A percentile compares a stretch with the other conserved stretches of the same genome.
phyloP scores from a whole-genome alignment of 2,797 vertebrate genomes.

The Adrianichthys oophorus region DNA sequence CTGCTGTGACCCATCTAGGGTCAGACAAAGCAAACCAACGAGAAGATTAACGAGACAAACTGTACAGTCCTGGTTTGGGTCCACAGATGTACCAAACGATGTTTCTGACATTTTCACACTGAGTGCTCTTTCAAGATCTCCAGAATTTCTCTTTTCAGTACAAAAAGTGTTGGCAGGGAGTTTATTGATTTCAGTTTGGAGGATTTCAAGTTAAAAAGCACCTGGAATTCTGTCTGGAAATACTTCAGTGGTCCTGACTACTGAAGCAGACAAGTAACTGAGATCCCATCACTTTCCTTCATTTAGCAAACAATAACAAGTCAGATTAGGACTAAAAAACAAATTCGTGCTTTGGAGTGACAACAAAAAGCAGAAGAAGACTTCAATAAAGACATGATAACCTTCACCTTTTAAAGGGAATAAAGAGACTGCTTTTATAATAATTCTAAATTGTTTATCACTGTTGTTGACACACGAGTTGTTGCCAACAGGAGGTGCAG shows the following conservation, averaged over 20 bases:
- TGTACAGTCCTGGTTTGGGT: conserved; percentile 38
- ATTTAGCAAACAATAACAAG: conserved; percentile 6
- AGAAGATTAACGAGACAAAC: conserved; percentile 24
- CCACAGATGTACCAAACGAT: conserved; percentile 6
- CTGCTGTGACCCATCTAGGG: conserved; percentile 10
- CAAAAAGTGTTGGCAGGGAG: conserved; percentile 46
- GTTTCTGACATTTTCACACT: conserved; percentile 15
- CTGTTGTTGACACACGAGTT: not conserved
- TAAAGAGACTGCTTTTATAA: no score
- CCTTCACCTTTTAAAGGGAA: no score
- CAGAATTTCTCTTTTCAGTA: conserved; percentile 21
- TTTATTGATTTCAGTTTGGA: conserved; percentile 35
- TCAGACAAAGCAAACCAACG: conserved; percentile 58
- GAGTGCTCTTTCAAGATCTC: conserved; percentile 65
- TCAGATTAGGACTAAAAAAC: no score
- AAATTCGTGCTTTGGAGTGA: no score
- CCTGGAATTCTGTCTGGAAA: conserved; percentile 69
- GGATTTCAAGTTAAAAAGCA: conserved; percentile 46
- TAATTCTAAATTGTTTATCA: not conserved
- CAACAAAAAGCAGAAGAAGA: no score
- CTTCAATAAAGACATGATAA: no score
- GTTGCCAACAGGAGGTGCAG: conserved; percentile 20
- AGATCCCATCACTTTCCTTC: conserved; percentile 31
- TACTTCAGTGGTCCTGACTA: conserved; percentile 19
- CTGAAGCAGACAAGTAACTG: conserved; percentile 32